Base-by-base conservation (phyloP, 2,888 invertebrate species). In the Drosophila prostipennis region DNA sequence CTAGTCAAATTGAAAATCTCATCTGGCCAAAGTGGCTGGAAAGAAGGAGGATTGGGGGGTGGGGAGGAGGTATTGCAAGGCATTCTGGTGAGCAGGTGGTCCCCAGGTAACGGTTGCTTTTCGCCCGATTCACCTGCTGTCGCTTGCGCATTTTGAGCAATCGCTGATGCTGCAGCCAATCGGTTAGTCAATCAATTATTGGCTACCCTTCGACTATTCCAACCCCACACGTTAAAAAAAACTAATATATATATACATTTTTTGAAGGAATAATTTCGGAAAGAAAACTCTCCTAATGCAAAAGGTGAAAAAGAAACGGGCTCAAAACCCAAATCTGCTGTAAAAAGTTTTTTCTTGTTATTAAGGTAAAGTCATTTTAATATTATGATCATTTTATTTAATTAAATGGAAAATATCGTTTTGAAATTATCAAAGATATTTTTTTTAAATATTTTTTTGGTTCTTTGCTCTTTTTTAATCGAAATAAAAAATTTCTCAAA, bases 1-100 rank as follows among this genome's bases (percentile, higher is more conserved):
- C 84, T 89, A 88, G 87, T 87, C 89, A 91, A 91, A 91, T 91
- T 91, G 91, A 87, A 91, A 91, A 91, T 91, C 90, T 90, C 86
- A 91, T 91, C 89, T 89, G 78, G 78, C 78, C 78, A 87, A 87
- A 89, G 90, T 88, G 89, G 52, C 74, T 70, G 71, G 11, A 16
- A 16, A 36, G 4, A 13, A 14, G 10, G 23, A 2, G n/a, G 4
- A 7, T 3, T 8, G 4, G 13, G 26, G 14, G 26, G n/a, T n/a
- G n/a, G 6, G 26, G 26, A 26, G 6, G 26, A 7, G 34, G 16
- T 5, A 48, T 46, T n/a, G 16, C 14, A 5, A 40, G 19, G 39
- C 6, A 10, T 10, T 29, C 26, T 23, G 34, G 32, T 16, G 51
- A 10, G 46, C 57, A 57, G 57, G 56, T 57, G 57, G 37, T 16